These are phyloP conservation scores for Parapsyche elsis DNA, from an alignment of 1,140 invertebrate genomes.

Conservation along the genomic window DNA sequence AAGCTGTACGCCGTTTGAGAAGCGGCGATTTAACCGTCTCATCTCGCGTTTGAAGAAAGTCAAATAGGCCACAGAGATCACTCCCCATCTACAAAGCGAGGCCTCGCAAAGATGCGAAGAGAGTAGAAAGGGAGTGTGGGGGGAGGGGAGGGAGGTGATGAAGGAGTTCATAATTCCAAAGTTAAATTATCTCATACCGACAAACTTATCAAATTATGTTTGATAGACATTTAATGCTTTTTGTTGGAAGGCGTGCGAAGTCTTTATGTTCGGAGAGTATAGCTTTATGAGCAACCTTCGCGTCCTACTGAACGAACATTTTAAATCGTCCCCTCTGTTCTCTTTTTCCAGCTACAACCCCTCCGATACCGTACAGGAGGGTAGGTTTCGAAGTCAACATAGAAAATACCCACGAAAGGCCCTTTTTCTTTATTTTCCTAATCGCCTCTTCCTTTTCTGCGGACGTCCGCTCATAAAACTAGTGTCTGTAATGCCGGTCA, in stretches of 20 bases:
- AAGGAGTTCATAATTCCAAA: conserved; percentile 31
- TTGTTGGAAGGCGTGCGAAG: conserved; percentile 20
- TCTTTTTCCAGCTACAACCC: background rate
- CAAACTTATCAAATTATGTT: conserved; percentile 51
- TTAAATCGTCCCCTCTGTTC: background rate
- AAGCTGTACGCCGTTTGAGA: too few relatives aligned
- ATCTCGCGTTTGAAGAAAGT: too few relatives aligned
- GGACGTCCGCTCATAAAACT: conserved; percentile 49
- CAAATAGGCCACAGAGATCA: too few relatives aligned
- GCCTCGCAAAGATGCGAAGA: too few relatives aligned
- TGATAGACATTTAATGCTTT: conserved; percentile 49
- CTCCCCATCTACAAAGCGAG: too few relatives aligned
- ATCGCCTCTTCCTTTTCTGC: conserved; percentile 38
- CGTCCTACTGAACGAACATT: too few relatives aligned
- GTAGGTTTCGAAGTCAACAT: conserved; percentile 36
- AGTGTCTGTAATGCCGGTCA: conserved; percentile 45
- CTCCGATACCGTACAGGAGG: background rate
- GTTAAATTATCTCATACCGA: conserved; percentile 45
- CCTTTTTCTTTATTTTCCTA: conserved; percentile 45
- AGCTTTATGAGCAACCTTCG: too few relatives aligned
- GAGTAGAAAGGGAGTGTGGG: background rate
- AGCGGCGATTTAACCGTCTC: too few relatives aligned
- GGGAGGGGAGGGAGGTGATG: background rate
- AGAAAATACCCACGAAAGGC: background rate
- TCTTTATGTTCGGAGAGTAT: background rate